phyloP scores from a whole-genome alignment of 2,888 invertebrate species.

The Chaetoderma sp. region DNA sequence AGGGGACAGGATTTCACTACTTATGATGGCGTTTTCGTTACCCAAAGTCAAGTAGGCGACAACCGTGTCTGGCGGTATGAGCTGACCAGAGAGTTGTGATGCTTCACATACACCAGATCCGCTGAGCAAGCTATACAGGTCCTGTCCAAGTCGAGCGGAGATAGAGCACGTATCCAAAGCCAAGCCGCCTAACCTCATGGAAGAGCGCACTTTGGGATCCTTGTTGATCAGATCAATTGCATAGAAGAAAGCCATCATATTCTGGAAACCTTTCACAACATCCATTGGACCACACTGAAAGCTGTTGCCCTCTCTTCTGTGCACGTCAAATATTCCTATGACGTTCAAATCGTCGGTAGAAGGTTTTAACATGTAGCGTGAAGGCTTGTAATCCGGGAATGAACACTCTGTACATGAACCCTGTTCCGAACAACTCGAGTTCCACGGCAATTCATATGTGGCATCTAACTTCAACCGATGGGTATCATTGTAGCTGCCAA shows the following conservation, averaged over 20 bases:
- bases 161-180: slow-evolving; percentile 67
- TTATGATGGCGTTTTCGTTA: slow-evolving; percentile 51
- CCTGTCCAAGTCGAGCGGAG: slow-evolving; percentile 61
- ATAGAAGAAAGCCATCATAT: slow-evolving; percentile 68
- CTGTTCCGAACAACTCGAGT: slow-evolving; percentile 41
- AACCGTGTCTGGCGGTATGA: slow-evolving; percentile 55
- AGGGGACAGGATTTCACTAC: slow-evolving; percentile 62
- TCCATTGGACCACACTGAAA: slow-evolving; percentile 67
- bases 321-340: slow-evolving; percentile 69
- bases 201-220: slow-evolving; percentile 49
- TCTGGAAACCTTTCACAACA: slow-evolving; percentile 62
- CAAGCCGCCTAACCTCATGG: slow-evolving; percentile 61
- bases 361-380: slow-evolving; percentile 52
- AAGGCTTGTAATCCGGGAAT: slow-evolving; percentile 48
- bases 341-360: slow-evolving; percentile 62
- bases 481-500: slow-evolving; percentile 64
- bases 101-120: slow-evolving; percentile 64
- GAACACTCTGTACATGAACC: slow-evolving; percentile 43
- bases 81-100: slow-evolving; percentile 35
- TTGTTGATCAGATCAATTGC: slow-evolving; percentile 67
- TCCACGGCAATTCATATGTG: slow-evolving; percentile 45
- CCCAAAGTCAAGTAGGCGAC: slow-evolving; percentile 63
- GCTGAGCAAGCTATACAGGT: slow-evolving; percentile 65
- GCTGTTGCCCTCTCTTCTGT: slow-evolving; percentile 55
- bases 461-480: slow-evolving; percentile 59